Percentiles rank a stretch among this genome's conserved stretches.
phyloP scores from a whole-genome alignment of 35 echinoderm and acorn worm genomes.

The Lytechinus pictus region DNA sequence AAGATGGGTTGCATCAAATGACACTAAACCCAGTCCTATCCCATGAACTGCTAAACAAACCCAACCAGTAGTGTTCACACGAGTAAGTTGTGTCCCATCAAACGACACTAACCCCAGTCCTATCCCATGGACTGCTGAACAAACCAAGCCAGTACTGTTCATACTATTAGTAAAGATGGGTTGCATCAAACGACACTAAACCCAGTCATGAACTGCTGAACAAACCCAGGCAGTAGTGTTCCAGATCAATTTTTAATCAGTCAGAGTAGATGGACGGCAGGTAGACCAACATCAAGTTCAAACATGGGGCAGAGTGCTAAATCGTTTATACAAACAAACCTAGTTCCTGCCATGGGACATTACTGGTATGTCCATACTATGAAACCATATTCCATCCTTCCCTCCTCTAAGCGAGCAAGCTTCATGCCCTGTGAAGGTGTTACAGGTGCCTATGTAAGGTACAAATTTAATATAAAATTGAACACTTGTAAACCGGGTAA shows the following conservation, averaged over 20 bases:
- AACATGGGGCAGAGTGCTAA: neutral
- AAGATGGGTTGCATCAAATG: no score
- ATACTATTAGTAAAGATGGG: no score
- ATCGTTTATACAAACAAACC: neutral
- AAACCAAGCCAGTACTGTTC: no score
- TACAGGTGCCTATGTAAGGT: neutral
- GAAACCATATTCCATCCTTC: neutral
- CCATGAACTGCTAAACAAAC: neutral
- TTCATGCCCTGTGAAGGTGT: neutral
- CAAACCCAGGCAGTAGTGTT: no score
- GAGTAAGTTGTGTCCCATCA: no score
- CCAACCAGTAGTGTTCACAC: neutral
- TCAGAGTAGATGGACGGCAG: neutral
- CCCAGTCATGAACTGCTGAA: no score
- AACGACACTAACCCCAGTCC: no score
- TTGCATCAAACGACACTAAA: no score
- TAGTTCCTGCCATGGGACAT: neutral
- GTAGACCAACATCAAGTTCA: slow-evolving; percentile 5
- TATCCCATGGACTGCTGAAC: no score
- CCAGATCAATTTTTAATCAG: slow-evolving; percentile 2
- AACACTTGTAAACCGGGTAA: no score
- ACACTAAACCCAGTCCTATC: neutral
- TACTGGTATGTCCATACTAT: neutral
- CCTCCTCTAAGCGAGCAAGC: neutral
- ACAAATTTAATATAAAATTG: no score